phyloP scores from a whole-genome alignment of 2,797 vertebrate species.

The Myotis pilosus region DNA sequence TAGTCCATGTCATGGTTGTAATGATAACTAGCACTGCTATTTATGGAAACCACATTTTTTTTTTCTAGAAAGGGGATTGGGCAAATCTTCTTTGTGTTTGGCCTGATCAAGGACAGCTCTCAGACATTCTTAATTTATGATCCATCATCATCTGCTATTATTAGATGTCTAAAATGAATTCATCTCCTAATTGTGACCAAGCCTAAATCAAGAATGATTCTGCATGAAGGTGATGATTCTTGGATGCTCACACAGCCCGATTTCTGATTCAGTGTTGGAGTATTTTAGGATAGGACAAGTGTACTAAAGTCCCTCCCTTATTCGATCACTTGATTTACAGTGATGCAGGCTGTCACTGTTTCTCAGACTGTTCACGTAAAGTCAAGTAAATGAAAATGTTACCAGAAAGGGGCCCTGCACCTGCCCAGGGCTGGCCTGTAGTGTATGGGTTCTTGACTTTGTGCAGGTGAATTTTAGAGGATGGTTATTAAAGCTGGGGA shows the following conservation, averaged over 20 bases:
- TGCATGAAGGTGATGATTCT: background rate
- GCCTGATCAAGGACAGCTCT: background rate
- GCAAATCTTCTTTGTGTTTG: background rate
- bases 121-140: background rate
- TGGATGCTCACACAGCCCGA: background rate
- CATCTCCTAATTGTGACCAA: background rate
- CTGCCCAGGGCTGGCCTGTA: too few species aligned
- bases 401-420: too few species aligned
- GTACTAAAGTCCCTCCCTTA: accelerated
- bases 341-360: background rate
- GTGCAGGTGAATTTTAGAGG: background rate
- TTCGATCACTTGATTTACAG: background rate
- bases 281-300: background rate
- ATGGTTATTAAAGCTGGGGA: background rate
- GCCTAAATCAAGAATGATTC: background rate
- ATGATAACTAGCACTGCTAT: background rate
- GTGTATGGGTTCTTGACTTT: background rate
- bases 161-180: background rate
- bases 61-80: background rate
- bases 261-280: background rate
- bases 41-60: background rate
- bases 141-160: background rate
- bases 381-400: background rate
- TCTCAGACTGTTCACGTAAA: background rate
- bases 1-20: background rate